These are phyloP conservation scores for Cirrhinus mrigala DNA, from an alignment of 2,797 vertebrate genomes.

Conservation along the genomic window DNA sequence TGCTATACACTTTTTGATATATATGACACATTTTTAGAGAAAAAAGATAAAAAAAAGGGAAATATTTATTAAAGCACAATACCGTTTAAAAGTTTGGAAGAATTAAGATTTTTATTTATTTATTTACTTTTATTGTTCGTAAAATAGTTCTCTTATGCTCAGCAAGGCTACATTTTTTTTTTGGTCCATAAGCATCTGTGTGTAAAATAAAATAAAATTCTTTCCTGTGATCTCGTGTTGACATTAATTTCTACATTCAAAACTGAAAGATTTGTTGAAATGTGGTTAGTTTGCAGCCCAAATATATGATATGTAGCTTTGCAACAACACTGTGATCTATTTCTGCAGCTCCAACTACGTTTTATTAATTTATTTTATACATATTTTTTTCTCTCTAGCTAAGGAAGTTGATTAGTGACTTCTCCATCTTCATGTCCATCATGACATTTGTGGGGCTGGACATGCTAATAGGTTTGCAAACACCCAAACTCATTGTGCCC, in stretches of 20 bases:
- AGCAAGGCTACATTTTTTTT: no score
- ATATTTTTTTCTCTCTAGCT: constrained; percentile 72
- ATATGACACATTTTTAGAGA: no score
- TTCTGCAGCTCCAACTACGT: constrained; percentile 54
- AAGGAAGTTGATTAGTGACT: constrained; percentile 94
- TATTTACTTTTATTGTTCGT: no score
- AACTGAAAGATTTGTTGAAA: background rate
- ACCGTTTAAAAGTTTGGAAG: no score
- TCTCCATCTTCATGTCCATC: constrained; percentile 95
- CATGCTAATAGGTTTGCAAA: constrained; percentile 85
- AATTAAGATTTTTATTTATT: no score
- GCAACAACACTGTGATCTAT: background rate
- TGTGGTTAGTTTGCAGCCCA: background rate
- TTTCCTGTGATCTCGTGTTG: background rate
- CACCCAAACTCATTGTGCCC: constrained; percentile 87
- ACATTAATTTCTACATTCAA: background rate
- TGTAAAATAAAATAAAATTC: background rate
- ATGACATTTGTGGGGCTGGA: constrained; percentile 89
- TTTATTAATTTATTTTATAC: background rate
- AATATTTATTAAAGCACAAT: no score
- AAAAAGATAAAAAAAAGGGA: no score
- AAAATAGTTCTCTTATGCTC: no score
- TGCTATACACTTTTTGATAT: no score
- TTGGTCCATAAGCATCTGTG: no score
- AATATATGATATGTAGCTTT: background rate